Percentiles rank a stretch among this genome's conserved stretches.
Evolutionary conservation across 2,797 vertebrate genomes (phyloP).

Genomic region (Emydoidea blandingii): DNA sequence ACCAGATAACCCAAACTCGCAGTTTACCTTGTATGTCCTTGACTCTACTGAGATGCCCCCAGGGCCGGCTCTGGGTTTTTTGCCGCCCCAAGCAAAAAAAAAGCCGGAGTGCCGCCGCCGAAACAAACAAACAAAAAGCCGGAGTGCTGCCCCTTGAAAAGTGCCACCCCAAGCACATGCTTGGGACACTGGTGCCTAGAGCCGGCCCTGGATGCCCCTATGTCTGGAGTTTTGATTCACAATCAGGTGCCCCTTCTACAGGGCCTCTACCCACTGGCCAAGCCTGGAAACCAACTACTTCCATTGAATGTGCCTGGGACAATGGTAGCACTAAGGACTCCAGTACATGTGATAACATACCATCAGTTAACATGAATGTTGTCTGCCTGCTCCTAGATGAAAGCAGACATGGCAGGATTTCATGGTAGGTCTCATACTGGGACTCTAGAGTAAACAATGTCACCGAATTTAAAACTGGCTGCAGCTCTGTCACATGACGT

Average conservation of each 20-base stretch:
- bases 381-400: neutral
- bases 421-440: too few species aligned
- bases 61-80: too few species aligned
- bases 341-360: neutral
- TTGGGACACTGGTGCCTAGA: too few species aligned
- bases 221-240: neutral
- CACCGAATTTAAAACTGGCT: too few species aligned
- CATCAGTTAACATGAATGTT: neutral
- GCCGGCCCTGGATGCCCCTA: neutral
- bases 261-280: neutral
- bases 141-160: too few species aligned
- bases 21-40: neutral
- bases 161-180: too few species aligned
- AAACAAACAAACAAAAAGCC: too few species aligned
- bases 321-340: neutral
- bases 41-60: neutral
- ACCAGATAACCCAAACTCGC: too few species aligned
- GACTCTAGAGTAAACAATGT: too few species aligned
- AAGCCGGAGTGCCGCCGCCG: too few species aligned
- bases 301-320: neutral
- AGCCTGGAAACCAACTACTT: rapidly evolving
- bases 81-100: too few species aligned
- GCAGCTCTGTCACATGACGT: too few species aligned
- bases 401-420: neutral
- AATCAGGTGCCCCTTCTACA: neutral